These are phyloP conservation scores for Synanthedon vespiformis DNA, from an alignment of 2,888 invertebrate species.

Conservation along the genomic window DNA sequence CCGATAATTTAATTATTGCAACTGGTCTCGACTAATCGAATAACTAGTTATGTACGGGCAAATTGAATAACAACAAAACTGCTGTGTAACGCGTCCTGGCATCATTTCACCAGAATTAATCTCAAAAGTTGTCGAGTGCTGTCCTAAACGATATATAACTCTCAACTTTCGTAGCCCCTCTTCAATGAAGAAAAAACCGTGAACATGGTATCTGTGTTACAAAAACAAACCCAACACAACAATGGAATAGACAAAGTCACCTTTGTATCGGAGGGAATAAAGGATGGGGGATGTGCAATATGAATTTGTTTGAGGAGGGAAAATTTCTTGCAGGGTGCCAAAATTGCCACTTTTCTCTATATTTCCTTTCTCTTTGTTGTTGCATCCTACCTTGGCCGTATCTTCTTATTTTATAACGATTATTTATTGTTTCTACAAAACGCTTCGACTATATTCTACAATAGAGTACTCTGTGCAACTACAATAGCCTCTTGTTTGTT, in stretches of 20 bases:
- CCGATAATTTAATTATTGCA: not conserved
- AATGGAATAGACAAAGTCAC: conserved; percentile 6
- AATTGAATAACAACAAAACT: not conserved
- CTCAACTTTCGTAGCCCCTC: conserved; percentile 28
- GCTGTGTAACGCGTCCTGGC: conserved; percentile 14
- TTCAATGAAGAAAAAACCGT: conserved; percentile 22
- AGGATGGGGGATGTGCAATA: conserved; percentile 11
- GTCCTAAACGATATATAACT: conserved; percentile 30
- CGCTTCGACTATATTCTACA: too few relatives aligned
- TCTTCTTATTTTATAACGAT: conserved; percentile 38
- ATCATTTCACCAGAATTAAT: conserved; percentile 9
- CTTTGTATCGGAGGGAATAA: conserved; percentile 15
- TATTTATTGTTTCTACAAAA: conserved; percentile 18
- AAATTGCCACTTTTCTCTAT: conserved; percentile 56
- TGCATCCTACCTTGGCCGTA: conserved; percentile 28
- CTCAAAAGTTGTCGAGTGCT: conserved; percentile 14
- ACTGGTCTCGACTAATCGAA: not conserved
- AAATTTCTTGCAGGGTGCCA: conserved; percentile 37
- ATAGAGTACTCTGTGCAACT: too few relatives aligned
- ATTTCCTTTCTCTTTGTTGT: conserved; percentile 41
- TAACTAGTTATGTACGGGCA: not conserved
- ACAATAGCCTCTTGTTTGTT: too few relatives aligned
- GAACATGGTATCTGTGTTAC: conserved; percentile 35
- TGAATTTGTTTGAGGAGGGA: conserved; percentile 18
- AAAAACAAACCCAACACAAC: conserved; percentile 15